phyloP scores from a whole-genome alignment of 2,113 vertebrate genomes.

The Dasyornis broadbenti region DNA sequence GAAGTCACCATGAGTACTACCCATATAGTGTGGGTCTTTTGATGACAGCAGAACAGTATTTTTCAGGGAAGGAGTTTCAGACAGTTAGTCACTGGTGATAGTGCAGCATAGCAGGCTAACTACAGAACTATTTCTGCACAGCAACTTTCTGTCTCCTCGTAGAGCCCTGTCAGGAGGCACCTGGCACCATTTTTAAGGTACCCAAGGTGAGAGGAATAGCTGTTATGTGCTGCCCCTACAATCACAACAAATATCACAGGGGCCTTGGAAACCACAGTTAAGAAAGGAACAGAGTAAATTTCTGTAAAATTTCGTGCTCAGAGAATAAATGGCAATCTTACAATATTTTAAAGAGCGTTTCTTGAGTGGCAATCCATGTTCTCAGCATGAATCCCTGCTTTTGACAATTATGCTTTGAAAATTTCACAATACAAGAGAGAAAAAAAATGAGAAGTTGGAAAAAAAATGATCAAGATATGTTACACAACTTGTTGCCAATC shows the following conservation, averaged over 20 bases:
- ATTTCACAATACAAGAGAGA: background rate
- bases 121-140: background rate
- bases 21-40: background rate
- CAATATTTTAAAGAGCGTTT: background rate
- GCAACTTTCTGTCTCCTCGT: background rate
- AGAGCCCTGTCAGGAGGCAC: background rate
- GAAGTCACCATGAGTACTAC: background rate
- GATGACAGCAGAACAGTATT: background rate
- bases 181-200: background rate
- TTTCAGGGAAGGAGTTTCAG: constrained; percentile 19
- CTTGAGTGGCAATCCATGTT: background rate
- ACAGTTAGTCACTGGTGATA: constrained; percentile 18
- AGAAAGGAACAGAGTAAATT: background rate
- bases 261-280: background rate
- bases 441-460: background rate
- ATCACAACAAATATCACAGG: background rate
- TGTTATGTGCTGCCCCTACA: background rate
- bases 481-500: background rate
- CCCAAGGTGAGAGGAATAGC: background rate
- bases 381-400: background rate
- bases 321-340: background rate
- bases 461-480: background rate
- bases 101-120: background rate
- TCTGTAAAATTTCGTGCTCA: background rate
- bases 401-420: background rate